Percentiles rank a stretch among this genome's conserved stretches.
Conservation (phyloP, 1,140 invertebrate species). For the Scaptomyza pallida region DNA sequence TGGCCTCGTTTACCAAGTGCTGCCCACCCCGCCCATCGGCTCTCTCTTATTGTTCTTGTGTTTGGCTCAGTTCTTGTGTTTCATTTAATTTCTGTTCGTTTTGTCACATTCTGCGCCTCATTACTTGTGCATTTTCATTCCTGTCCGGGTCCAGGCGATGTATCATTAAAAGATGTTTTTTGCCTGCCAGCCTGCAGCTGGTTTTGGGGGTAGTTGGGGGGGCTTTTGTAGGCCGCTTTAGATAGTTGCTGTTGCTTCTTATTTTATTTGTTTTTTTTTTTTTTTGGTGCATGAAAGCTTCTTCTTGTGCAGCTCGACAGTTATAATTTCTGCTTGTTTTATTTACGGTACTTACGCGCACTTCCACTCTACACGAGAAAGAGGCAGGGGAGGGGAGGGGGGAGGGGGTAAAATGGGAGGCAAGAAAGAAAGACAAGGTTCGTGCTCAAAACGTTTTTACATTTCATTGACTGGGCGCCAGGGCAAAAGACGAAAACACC, state of each 20-base stretch:
- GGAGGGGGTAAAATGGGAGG: neutral
- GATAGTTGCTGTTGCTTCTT: conserved; percentile 32
- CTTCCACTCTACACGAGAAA: conserved; percentile 28
- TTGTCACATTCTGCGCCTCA: conserved; percentile 58
- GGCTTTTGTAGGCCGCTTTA: conserved; percentile 31
- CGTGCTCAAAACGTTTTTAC: conserved; percentile 82
- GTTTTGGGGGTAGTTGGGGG: neutral
- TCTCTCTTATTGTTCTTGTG: neutral
- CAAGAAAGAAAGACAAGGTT: conserved; percentile 60
- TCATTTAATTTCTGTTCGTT: conserved; percentile 1
- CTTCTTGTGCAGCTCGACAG: conserved; percentile 30
- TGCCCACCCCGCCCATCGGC: no score
- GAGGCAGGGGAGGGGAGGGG: neutral
- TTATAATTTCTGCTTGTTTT: conserved; percentile 77
- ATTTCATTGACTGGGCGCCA: conserved; percentile 71
- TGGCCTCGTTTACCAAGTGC: conserved; percentile 2
- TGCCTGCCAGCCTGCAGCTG: conserved; percentile 7
- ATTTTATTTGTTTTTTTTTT: conserved; percentile 12
- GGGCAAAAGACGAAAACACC: conserved; percentile 41
- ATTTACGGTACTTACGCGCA: conserved; percentile 75
- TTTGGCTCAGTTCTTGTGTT: conserved; percentile 11
- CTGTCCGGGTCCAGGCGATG: conserved; percentile 39
- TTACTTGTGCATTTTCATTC: conserved; percentile 47
- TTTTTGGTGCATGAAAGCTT: conserved; percentile 9
- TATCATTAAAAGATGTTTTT: conserved; percentile 72